Base-by-base conservation (phyloP, 53 echinoderm and acorn worm species). In the Astropecten irregularis region DNA sequence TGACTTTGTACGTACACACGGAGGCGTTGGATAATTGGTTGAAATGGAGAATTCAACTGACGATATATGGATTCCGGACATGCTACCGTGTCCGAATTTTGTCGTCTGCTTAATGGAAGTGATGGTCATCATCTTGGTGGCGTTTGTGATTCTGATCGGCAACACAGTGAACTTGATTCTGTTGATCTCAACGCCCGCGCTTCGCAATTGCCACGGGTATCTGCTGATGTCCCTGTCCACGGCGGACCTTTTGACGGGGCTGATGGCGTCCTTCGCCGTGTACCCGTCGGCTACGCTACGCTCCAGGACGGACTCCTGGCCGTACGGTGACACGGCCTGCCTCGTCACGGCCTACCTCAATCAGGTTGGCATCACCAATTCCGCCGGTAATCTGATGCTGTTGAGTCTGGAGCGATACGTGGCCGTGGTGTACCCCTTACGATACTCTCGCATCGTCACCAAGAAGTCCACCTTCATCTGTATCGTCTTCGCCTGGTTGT, bases 161-260 rank as follows among this genome's bases (percentile, higher is more conserved):
- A 77, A 77, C 10, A 18, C 30, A 20, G 28, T 4, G 10, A 58
- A 77, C 30, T 60, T 77, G 77, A 13, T 42, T 22, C n/a, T 77
- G 19, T 60, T 77, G 44, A 4, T 77, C 11, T 77, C 46, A 7
- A 58, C 77, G 9, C 60, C 60, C 29, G 16, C 44, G 4, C 77
- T 77, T 60, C 77, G 77, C 18, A 77, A 77, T 47, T 20, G 62
- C 33, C 79, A 79, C 21, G 79, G 79, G 18, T 79, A 28, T 32
- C 46, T 79, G 30, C 27, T 79, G 79, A 23, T 77, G 19, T 77
- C 77, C 2, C 77, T 77, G 10, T 77, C 77, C 3, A 22, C 18
- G 30, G 77, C 77, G 18, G 77, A 77, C 31, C 33, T 77, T 4
- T 15, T 77, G n/a, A 77, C 59, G 14, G 77, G 77, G 15, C 29